Percentiles rank a stretch among this genome's conserved stretches.
Conservation (phyloP, 2,113 vertebrate species). For the Hyperopisus bebe region DNA sequence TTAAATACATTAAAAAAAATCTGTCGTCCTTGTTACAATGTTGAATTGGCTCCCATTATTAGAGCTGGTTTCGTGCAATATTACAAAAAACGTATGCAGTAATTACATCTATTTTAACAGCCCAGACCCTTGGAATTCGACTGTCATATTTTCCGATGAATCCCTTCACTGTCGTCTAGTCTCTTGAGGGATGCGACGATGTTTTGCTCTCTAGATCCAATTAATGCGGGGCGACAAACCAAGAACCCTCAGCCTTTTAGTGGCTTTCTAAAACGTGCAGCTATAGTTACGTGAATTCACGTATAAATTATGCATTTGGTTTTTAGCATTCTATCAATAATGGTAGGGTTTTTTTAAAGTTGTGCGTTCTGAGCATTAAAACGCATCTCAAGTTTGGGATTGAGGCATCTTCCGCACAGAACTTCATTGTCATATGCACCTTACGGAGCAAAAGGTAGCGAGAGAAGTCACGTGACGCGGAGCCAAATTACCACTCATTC, state of each 20-base stretch:
- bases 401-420: not conserved
- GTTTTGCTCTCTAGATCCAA: not conserved
- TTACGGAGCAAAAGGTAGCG: not conserved
- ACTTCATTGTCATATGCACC: not conserved
- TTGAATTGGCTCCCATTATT: not conserved
- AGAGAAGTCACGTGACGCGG: slow-evolving; percentile 58
- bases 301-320: not conserved
- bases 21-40: not conserved
- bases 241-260: not conserved
- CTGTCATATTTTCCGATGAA: not conserved
- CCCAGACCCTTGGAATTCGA: not conserved
- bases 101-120: not conserved
- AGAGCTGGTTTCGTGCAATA: not conserved
- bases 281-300: not conserved
- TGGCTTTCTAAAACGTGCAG: not conserved
- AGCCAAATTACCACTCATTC: slow-evolving; percentile 40
- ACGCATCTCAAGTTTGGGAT: not conserved
- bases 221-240: not conserved
- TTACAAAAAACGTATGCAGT: not conserved
- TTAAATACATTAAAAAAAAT: not conserved
- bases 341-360: not conserved
- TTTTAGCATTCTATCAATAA: not conserved
- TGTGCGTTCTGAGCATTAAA: not conserved
- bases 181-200: not conserved
- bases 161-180: not conserved